These are phyloP conservation scores for Noctua comes DNA, from an alignment of 2,888 invertebrate species.

Conservation along the genomic window DNA sequence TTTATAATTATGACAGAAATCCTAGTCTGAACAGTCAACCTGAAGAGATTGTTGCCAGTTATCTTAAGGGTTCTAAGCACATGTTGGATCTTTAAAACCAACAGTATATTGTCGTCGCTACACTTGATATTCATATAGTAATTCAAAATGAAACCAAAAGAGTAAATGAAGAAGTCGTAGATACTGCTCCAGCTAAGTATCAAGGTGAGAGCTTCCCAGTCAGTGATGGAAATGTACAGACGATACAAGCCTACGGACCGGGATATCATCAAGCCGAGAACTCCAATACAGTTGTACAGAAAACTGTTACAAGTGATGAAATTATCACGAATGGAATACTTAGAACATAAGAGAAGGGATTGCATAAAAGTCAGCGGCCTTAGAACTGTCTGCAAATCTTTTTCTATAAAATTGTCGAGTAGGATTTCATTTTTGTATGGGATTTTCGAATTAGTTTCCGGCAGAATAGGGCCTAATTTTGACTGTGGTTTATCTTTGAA, in stretches of 20 bases:
- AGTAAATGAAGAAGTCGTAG: conserved; percentile 24
- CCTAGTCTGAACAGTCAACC: conserved; percentile 30
- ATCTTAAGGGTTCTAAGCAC: conserved; percentile 25
- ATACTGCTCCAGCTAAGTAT: conserved; percentile 8
- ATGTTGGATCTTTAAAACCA: conserved; percentile 22
- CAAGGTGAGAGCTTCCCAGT: neutral
- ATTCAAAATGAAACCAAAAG: conserved; percentile 23
- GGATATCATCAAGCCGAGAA: neutral
- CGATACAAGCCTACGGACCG: neutral
- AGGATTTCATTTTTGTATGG: conserved; percentile 16
- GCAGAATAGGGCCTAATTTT: neutral
- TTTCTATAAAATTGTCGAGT: conserved; percentile 22
- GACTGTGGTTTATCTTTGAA: conserved; percentile 6
- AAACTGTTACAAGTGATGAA: conserved; percentile 30
- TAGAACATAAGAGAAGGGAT: conserved; percentile 24
- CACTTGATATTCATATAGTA: conserved; percentile 29
- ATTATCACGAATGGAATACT: conserved; percentile 36
- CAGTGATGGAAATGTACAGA: neutral
- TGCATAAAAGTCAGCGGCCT: conserved; percentile 26
- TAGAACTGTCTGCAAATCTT: conserved; percentile 16
- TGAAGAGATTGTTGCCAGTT: conserved; percentile 9
- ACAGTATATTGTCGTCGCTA: conserved; percentile 10
- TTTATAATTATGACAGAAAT: conserved; percentile 8
- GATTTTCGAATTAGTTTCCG: neutral
- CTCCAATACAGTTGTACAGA: conserved; percentile 23